Conservation (phyloP, 2,113 vertebrate species). For the Carollia perspicillata region DNA sequence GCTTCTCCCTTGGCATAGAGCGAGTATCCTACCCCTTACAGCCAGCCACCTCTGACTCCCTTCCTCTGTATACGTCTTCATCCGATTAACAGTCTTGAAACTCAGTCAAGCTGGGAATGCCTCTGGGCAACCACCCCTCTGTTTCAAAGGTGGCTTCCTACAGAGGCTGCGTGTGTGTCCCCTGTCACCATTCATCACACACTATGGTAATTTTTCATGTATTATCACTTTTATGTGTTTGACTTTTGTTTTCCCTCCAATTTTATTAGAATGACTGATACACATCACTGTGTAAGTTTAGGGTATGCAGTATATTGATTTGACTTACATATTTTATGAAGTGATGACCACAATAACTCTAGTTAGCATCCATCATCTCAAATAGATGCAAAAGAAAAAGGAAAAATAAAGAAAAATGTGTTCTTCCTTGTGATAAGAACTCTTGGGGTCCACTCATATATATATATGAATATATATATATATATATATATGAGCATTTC, state of each 20-base stretch:
- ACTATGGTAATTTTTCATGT: not conserved
- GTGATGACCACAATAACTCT: not conserved
- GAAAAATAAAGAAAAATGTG: not conserved
- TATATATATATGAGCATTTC: too few relatives aligned
- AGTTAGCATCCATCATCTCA: not conserved
- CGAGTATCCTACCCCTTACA: not conserved
- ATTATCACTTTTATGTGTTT: not conserved
- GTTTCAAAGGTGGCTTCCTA: not conserved
- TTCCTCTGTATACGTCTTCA: not conserved
- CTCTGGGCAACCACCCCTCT: not conserved
- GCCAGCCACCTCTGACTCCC: rapidly evolving
- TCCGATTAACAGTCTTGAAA: not conserved
- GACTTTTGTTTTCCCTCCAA: not conserved
- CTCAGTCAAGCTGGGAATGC: not conserved
- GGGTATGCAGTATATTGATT: not conserved
- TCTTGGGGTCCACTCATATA: not conserved
- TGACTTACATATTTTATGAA: not conserved
- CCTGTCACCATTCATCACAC: not conserved
- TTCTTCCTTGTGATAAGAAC: not conserved
- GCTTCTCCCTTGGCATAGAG: not conserved
- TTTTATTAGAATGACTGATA: not conserved
- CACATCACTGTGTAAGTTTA: not conserved
- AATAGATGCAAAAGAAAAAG: not conserved
- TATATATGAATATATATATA: not conserved
- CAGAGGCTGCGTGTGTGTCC: not conserved